These are phyloP conservation scores for Paracyclopina nana DNA, from an alignment of 1,140 invertebrate species.

Conservation along the genomic window DNA sequence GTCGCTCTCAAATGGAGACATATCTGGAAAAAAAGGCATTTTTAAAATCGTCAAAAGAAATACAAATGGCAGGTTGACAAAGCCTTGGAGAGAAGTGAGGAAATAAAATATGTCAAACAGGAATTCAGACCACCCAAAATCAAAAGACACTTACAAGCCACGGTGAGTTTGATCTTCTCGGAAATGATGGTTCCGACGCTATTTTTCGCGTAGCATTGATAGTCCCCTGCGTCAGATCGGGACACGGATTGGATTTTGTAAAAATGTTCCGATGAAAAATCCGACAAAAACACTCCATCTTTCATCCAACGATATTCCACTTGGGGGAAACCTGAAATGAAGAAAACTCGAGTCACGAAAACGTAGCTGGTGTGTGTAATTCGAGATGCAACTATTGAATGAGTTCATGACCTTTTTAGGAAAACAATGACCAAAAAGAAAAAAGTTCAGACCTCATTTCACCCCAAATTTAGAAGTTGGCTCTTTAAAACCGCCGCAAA, in stretches of 20 bases:
- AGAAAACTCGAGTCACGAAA: slow-evolving; percentile 19
- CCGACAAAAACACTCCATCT: slow-evolving; percentile 35
- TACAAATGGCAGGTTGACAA: background rate
- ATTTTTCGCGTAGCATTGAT: slow-evolving; percentile 74
- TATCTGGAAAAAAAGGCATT: slow-evolving; percentile 14
- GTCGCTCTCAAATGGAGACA: slow-evolving; percentile 38
- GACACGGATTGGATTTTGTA: slow-evolving; percentile 57
- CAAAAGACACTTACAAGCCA: slow-evolving; percentile 57
- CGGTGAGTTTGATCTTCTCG: slow-evolving; percentile 58
- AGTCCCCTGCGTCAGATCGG: slow-evolving; percentile 56
- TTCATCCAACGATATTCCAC: slow-evolving; percentile 75
- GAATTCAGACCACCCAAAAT: slow-evolving; percentile 13
- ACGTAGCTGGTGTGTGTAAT: background rate
- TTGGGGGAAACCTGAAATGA: slow-evolving; percentile 51
- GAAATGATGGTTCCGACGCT: slow-evolving; percentile 73
- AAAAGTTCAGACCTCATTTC: background rate
- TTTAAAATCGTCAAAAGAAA: slow-evolving; percentile 1
- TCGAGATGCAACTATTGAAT: background rate
- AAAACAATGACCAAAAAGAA: background rate
- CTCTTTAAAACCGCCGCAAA: background rate
- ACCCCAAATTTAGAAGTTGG: too few relatives aligned
- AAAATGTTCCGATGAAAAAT: slow-evolving; percentile 37
- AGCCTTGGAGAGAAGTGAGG: background rate
- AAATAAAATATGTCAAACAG: slow-evolving; percentile 15
- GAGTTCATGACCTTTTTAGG: background rate